phyloP scores from a whole-genome alignment of 2,113 vertebrate genomes.

The Rhea americana region DNA sequence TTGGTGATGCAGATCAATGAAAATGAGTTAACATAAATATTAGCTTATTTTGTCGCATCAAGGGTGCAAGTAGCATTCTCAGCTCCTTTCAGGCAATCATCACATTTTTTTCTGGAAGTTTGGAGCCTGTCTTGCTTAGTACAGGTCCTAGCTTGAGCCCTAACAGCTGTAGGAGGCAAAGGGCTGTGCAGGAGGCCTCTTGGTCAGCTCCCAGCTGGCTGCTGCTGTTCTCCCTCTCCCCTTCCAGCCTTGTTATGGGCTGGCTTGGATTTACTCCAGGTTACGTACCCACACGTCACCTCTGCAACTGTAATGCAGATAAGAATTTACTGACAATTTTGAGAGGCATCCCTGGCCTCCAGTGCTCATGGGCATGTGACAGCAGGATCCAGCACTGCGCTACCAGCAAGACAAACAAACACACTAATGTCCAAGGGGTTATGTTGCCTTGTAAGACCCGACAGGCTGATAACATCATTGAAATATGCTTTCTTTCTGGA shows the following conservation, averaged over 20 bases:
- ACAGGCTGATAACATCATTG: not conserved
- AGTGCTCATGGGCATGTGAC: conserved; percentile 25
- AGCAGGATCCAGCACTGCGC: conserved; percentile 25
- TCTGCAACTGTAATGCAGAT: conserved; percentile 58
- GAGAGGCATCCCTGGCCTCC: conserved; percentile 49
- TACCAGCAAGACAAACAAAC: not conserved
- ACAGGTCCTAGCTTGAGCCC: conserved; percentile 33
- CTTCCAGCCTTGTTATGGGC: conserved; percentile 38
- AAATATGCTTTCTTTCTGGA: not conserved
- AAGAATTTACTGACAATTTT: conserved; percentile 55
- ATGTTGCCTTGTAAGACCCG: not conserved
- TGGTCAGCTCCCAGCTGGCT: conserved; percentile 65
- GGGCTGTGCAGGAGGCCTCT: conserved; percentile 36
- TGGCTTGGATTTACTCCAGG: conserved; percentile 40
- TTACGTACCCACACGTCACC: conserved; percentile 54
- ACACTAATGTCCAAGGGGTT: not conserved
- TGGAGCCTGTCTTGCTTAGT: not conserved
- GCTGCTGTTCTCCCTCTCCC: conserved; percentile 51
- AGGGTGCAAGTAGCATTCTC: not conserved
- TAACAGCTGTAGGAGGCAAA: conserved; percentile 46
- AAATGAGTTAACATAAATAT: not conserved
- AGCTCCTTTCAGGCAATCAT: not conserved
- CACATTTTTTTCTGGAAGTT: not conserved
- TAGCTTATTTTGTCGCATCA: not conserved
- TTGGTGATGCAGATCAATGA: not conserved